Base-by-base conservation (phyloP, 2,113 vertebrate genomes). In the Cairina moschata region DNA sequence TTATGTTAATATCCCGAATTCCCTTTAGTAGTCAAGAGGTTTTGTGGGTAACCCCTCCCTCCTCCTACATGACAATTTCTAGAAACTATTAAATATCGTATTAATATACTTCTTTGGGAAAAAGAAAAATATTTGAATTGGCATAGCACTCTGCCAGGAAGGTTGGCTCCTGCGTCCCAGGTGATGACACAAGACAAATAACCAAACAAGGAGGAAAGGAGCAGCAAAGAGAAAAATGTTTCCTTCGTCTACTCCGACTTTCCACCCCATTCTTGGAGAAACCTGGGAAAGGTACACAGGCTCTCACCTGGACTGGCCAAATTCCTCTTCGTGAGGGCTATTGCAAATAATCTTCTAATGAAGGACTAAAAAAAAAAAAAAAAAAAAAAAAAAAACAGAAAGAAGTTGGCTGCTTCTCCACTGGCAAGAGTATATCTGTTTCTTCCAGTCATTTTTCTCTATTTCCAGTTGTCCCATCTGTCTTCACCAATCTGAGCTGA, bases 111-210 rank as follows among this genome's bases (percentile, higher is more conserved):
- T n/a, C 31, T 76, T n/a, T 13, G 78, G 78, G 77, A 46, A 72
- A 79, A 92, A 63, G 22, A 38, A 91, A 88, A 76, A 82, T 88
- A 91, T 95, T 91, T 96, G 69, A 40, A 25, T 90, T 96, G 93
- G 87, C 91, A 58, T n/a, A 15, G 78, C 81, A 29, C 38, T 82
- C 32, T 90, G 56, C 62, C 80, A 17, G 50, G 48, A 82, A 87
- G 40, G 50, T 58, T 95, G 87, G 58, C 16, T 91, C 12, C 40
- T 34, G 12, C 29, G n/a, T 68, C 71, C 13, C 44, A 40, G 26
- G 40, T 62, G 74, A 80, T 71, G 76, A 93, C 78, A 50, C 2
- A 17, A 82, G 89, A 59, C 67, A 95, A 91, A 92, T 69, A 87
- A 87, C 58, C 56, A 86, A 90, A 80, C 17, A 73, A 85, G 58